These are phyloP conservation scores for Pempheris klunzingeri DNA, from an alignment of 2,797 vertebrate species.

Conservation along the genomic window DNA sequence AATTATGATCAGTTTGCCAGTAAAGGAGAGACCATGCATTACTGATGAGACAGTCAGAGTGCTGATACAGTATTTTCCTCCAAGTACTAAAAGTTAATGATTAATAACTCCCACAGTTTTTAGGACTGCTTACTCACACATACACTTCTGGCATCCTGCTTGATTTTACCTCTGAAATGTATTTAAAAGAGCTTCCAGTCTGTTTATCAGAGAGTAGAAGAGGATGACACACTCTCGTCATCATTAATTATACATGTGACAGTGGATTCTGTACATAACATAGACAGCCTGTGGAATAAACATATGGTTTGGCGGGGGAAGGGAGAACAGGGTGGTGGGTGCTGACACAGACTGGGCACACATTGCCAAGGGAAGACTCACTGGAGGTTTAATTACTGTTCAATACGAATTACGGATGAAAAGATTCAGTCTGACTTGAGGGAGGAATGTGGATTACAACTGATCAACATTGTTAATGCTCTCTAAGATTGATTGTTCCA, in stretches of 20 bases:
- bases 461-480: constrained; percentile 69
- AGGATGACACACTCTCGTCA: constrained; percentile 25
- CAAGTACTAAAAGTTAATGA: constrained; percentile 16
- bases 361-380: constrained; percentile 55
- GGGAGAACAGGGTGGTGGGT: constrained; percentile 18
- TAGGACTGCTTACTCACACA: neutral
- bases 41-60: constrained; percentile 28
- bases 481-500: constrained; percentile 61
- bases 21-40: constrained; percentile 15
- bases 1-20: constrained; percentile 55
- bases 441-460: constrained; percentile 69
- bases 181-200: constrained; percentile 43
- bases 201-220: constrained; percentile 28
- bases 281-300: constrained; percentile 14
- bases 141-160: constrained; percentile 11
- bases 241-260: constrained; percentile 20
- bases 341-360: constrained; percentile 32
- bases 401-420: constrained; percentile 72
- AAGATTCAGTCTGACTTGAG: constrained; percentile 60
- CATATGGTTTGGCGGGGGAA: neutral
- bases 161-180: constrained; percentile 26
- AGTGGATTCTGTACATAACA: constrained; percentile 7
- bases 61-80: constrained; percentile 25
- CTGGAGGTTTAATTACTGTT: constrained; percentile 72
- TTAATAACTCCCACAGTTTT: constrained; percentile 13